Percentiles rank a stretch among this genome's conserved stretches.
These are phyloP conservation scores for Keiferia lycopersicella DNA, from an alignment of 2,888 invertebrate genomes.

Conservation along the genomic window DNA sequence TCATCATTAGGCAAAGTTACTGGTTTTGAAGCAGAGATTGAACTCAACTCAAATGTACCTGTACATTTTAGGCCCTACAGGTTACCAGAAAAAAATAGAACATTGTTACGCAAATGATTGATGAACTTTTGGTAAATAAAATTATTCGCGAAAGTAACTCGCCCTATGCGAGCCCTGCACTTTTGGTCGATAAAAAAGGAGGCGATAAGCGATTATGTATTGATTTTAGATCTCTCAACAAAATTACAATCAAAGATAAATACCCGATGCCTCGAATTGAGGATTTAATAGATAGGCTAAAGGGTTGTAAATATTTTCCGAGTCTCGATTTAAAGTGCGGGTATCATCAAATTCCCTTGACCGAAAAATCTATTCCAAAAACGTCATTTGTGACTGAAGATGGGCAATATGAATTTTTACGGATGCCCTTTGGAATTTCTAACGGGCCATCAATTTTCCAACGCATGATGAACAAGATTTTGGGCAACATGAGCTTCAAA, in stretches of 20 bases:
- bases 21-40: constrained; percentile 21
- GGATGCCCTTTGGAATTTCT: constrained; percentile 40
- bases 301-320: constrained; percentile 41
- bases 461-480: not conserved
- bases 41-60: constrained; percentile 28
- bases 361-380: no score
- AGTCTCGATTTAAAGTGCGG: constrained; percentile 47
- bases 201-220: no score
- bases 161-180: not conserved
- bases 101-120: constrained; percentile 31
- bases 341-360: constrained; percentile 44
- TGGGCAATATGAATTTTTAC: constrained; percentile 36
- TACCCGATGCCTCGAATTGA: constrained; percentile 39
- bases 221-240: no score
- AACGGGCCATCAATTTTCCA: constrained; percentile 39
- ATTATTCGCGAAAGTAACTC: constrained; percentile 34
- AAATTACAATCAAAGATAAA: no score
- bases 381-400: not conserved
- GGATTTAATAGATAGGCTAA: constrained; percentile 46
- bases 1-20: constrained; percentile 26
- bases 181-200: no score
- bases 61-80: constrained; percentile 33
- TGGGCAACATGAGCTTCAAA: constrained; percentile 15
- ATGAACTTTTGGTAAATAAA: constrained; percentile 28
- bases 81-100: constrained; percentile 25